These are phyloP conservation scores for Drosophila nigricruria DNA, from an alignment of 2,888 invertebrate genomes.

Conservation along the genomic window DNA sequence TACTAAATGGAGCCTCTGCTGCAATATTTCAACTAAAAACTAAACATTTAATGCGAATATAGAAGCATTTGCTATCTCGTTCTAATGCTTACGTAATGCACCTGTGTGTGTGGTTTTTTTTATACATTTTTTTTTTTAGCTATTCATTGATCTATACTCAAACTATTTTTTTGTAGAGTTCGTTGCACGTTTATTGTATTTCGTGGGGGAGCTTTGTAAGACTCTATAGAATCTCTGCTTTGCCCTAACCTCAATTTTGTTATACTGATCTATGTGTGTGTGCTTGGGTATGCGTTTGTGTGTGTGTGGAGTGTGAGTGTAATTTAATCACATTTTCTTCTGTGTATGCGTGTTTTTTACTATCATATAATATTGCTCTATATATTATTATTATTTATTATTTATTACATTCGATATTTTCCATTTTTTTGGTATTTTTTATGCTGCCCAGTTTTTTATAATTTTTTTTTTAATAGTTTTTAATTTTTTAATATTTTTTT, in stretches of 20 bases:
- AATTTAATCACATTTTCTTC: conserved; percentile 45
- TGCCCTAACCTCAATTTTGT: conserved; percentile 8
- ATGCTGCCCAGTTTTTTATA: conserved; percentile 60
- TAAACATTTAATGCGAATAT: conserved; percentile 31
- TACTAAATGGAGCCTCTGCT: conserved; percentile 1
- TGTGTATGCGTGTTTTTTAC: conserved; percentile 22
- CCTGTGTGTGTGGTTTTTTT: conserved; percentile 45
- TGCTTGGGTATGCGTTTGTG: conserved; percentile 10
- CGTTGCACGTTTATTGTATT: conserved; percentile 74
- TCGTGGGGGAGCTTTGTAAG: conserved; percentile 20
- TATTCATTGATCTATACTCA: conserved; percentile 19
- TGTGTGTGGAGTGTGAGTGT: conserved; percentile 9
- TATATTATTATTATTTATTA: conserved; percentile 9
- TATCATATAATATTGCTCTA: conserved; percentile 57
- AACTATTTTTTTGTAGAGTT: conserved; percentile 54
- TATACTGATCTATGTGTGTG: conserved; percentile 14
- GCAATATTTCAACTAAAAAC: conserved; percentile 39
- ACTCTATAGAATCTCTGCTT: conserved; percentile 4
- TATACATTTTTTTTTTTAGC: conserved; percentile 5
- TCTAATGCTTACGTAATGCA: conserved; percentile 53
- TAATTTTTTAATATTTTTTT: conserved; percentile 8
- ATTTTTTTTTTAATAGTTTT: conserved; percentile 22
- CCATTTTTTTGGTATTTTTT: conserved; percentile 27
- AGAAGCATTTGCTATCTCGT: conserved; percentile 14
- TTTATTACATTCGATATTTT: conserved; percentile 13